Percentiles rank a stretch among this genome's conserved stretches.
phyloP scores from a whole-genome alignment of 2,888 invertebrate genomes.

The Geotrupes spiniger region DNA sequence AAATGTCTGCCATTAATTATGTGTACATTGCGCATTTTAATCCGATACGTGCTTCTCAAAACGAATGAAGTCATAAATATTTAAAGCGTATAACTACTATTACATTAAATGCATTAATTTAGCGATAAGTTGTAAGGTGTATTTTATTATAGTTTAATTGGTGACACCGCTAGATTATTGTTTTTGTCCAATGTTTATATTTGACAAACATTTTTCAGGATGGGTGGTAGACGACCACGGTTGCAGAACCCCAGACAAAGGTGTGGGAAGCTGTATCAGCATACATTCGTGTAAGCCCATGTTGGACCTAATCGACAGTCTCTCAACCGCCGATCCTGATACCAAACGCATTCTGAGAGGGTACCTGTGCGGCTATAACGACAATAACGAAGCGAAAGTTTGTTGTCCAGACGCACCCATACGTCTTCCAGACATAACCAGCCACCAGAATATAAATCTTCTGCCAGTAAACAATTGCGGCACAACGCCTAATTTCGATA shows the following conservation, averaged over 20 bases:
- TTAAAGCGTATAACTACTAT: too few species aligned
- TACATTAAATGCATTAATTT: too few species aligned
- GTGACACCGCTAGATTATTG: too few species aligned
- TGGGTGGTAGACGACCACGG: constrained; percentile 35
- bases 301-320: constrained; percentile 17
- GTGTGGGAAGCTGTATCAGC: constrained; percentile 43
- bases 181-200: too few species aligned
- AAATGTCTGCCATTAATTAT: too few species aligned
- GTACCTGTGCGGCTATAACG: constrained; percentile 47
- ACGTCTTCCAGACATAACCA: constrained; percentile 12
- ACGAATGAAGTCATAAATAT: too few species aligned
- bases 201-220: too few species aligned
- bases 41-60: too few species aligned
- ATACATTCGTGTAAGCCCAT: constrained; percentile 37
- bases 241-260: constrained; percentile 44
- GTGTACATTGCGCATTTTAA: too few species aligned
- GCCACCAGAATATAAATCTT: constrained; percentile 13
- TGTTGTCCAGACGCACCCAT: constrained; percentile 49
- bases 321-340: background rate
- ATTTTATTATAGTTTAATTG: too few species aligned
- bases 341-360: background rate
- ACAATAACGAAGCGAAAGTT: constrained; percentile 51
- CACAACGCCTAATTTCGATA: constrained; percentile 48
- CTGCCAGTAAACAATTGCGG: constrained; percentile 54
- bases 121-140: too few species aligned